Evolutionary conservation across 2,888 invertebrate genomes (phyloP), one percentile per base, ranked within the genome.

Genomic region (Catotricha subobsoleta): DNA sequence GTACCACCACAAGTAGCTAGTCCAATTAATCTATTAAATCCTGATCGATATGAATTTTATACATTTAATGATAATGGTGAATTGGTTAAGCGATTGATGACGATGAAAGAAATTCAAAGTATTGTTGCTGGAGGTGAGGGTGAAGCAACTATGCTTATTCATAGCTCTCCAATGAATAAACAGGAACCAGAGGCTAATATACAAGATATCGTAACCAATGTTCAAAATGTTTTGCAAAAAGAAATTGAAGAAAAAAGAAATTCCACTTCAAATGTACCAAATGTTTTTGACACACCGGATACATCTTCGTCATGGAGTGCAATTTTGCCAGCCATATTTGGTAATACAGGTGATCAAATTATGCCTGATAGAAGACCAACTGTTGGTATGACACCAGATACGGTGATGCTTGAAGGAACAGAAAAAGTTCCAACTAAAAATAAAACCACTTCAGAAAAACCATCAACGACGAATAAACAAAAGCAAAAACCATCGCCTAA

Each of bases 21-120:
- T 45, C 86, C 86, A 1, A 81, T 80, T 0, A 75, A 77, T 51
- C 66, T 87, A 1, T 62, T 86, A 6, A 78, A 79, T 48, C 87
- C 86, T 2, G 86, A 86, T 55, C 69, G 79, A 54, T 86, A 86
- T 57, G 84, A 86, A 55, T 87, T 86, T 58, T 86, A 83, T 56
- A 84, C 86, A 0, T 82, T 86, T 52, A 80, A 86, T 52, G 81
- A 83, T 52, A 75, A 76, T 42, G 86, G 86, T 12, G 81, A 86
- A 52, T 67, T 86, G 18, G 76, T 86, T 0, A 83, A 82, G 53
- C 69, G 80, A 44, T 67, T 84, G 25, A 87, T 87, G 86, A 83
- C 84, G 7, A 63, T 83, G 50, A 72, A 80, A 52, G 82, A 87
- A 62, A 86, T 87, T 47, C 82, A 83, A 55, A 77, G 80, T 31